Evolutionary conservation across 2,888 invertebrate genomes (phyloP), one percentile per base, ranked within the genome.

Genomic region (Cotesia congregata): DNA sequence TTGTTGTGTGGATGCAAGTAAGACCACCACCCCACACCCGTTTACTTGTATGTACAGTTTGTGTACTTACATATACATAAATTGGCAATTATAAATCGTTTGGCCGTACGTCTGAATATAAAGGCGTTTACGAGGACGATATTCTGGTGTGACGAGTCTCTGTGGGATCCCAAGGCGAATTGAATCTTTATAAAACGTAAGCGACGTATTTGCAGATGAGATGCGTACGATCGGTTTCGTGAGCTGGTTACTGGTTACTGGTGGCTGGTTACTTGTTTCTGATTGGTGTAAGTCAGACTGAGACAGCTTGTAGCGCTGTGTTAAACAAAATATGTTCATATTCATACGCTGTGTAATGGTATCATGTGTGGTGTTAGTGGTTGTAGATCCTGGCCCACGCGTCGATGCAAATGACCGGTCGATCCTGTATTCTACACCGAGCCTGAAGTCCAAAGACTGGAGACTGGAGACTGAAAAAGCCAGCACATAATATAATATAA

Each of bases 141-240:
- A 40, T 72, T 62, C 64, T 68, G 67, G 61, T 76, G 76, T 72
- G 76, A 76, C 69, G 70, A 70, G 64, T 59, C 67, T 69, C 38
- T 74, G 75, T 75, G 78, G 76, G 77, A 78, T 79, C 80, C 77
- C 76, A 79, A 74, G 72, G 82, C 76, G 80, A 80, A 82, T 82
- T 82, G 82, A 80, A 79, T 80, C 76, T 80, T 78, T 78, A 79
- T 78, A 79, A 80, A 79, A 76, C 76, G 77, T 78, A 78, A 79
- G 77, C 70, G 77, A 75, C 72, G 62, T 65, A 30, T 30, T 30
- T 3, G 30, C 30, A 30, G 30, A 30, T 72, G 61, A 59, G 50
- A 68, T 76, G 41, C 69, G 64, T 79, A 69, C 74, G 69, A 73
- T 76, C 74, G 73, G 59, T 74, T 71, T 62, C 74, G 40, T 74